Evolutionary conservation across 2,113 vertebrate species (phyloP), one percentile per base, ranked within the genome.

Genomic region (Turnix velox): DNA sequence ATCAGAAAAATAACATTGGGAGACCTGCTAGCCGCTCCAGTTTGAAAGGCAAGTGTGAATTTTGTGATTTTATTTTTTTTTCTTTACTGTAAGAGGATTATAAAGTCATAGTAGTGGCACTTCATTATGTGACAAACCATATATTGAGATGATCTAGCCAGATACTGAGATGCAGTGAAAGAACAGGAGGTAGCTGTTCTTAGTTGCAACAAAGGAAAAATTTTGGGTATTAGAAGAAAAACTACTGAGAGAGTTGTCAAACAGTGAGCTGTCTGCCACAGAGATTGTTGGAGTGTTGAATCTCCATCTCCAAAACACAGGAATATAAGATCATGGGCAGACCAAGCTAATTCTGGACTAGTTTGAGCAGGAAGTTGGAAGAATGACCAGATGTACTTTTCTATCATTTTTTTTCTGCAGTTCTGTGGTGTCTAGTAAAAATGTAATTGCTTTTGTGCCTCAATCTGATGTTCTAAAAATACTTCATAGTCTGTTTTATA

Each of bases 1-100:
- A 99, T 95, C 99, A 98, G 92, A 98, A 98, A 63, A 98, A 95
- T 86, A 98, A 46, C 20, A 31, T 96, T 6, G 96, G 97, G 72
- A 98, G 96, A 90, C 97, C 96, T 19, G 59, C 93, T 16, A 94
- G 97, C 58, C 98, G 98, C 9, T 97, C 98, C 27, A 96, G 92
- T 87, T 95, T 95, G 92, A 99, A 99, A 97, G 98, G 99, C 98
- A 39, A 84, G 48, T 39, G 46, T 39, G 28, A 22, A n/a, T 12
- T 15, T 48, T 25, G 15, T 31, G 18, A 4, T 31, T 68, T 49
- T 3, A 27, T 9, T 23, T 43, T 51, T 71, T 51, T 43, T 6
- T 3, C 24, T n/a, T n/a, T n/a, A n/a, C n/a, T n/a, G 42, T 74
- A 7, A 43, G 78, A 28, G 37, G 22, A 23, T 8, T 11, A 1